These are phyloP conservation scores for Strigamia crassipes DNA, from an alignment of 2,888 invertebrate genomes.

Conservation along the genomic window DNA sequence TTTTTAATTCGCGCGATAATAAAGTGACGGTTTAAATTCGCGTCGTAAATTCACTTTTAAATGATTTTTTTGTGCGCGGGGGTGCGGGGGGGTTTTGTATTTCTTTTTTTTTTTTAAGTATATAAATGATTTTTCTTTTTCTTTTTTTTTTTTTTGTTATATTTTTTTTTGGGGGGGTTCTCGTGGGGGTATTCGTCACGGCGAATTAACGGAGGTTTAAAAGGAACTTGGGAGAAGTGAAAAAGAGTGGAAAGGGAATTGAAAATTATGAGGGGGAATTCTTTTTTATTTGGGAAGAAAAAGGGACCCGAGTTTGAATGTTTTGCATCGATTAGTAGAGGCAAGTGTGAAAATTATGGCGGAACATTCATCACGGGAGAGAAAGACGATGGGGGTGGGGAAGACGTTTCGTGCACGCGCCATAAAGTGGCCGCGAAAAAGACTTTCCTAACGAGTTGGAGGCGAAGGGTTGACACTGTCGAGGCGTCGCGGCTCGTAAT, in stretches of 20 bases:
- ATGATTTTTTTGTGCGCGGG: neutral
- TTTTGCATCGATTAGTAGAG: conserved; percentile 28
- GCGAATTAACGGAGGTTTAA: conserved; percentile 32
- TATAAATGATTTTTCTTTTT: conserved; percentile 14
- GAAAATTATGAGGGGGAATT: neutral
- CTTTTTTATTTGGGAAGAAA: neutral
- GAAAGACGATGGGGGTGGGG: neutral
- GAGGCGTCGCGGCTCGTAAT: neutral
- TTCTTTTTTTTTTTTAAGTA: neutral
- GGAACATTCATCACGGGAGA: neutral
- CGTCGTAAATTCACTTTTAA: neutral
- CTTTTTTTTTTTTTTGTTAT: neutral
- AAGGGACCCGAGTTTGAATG: neutral
- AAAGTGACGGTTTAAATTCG: neutral
- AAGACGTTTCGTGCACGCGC: conserved; percentile 34
- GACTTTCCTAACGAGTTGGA: conserved; percentile 29
- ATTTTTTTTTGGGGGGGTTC: neutral
- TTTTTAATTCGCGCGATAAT: neutral
- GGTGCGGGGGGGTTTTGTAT: too few species aligned
- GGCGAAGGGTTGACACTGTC: conserved; percentile 13
- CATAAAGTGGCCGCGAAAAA: conserved; percentile 33
- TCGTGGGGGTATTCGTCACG: conserved; percentile 32
- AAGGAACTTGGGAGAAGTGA: conserved; percentile 9
- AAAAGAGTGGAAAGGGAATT: conserved; percentile 24
- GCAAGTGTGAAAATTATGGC: conserved; percentile 40